Evolutionary conservation across 2,888 invertebrate species (phyloP).

Genomic region (Temnothorax unifasciatus): DNA sequence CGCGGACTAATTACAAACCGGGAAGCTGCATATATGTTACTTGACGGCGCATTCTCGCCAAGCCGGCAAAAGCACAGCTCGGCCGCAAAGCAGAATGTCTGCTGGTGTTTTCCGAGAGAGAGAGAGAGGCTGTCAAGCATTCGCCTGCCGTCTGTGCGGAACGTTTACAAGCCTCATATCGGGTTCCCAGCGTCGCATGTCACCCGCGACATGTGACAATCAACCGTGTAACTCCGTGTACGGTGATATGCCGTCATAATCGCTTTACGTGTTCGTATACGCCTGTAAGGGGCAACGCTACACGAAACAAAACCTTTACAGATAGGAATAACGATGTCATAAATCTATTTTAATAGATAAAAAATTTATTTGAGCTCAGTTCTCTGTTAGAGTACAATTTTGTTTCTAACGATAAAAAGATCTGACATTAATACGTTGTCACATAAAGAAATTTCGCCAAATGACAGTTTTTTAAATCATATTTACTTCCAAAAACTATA

Average conservation of each 20-base stretch:
- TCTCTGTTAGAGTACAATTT: not conserved
- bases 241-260: conserved; percentile 37
- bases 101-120: conserved; percentile 39
- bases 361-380: not conserved
- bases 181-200: conserved; percentile 31
- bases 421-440: not conserved
- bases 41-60: conserved; percentile 36
- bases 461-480: not conserved
- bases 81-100: conserved; percentile 50
- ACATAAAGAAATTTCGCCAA: not conserved
- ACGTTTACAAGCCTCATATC: conserved; percentile 53
- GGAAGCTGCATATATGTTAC: conserved; percentile 40
- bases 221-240: conserved; percentile 22
- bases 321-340: not conserved
- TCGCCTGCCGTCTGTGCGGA: conserved; percentile 13
- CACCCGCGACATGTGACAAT: conserved; percentile 44
- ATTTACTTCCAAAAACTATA: not conserved
- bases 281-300: not conserved
- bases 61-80: conserved; percentile 45
- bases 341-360: not conserved
- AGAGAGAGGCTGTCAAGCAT: conserved; percentile 34
- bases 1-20: conserved; percentile 48
- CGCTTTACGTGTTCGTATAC: conserved; percentile 17
- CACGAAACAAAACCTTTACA: not conserved
- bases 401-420: not conserved